A percentile compares a stretch with the other conserved stretches of the same genome.
Evolutionary conservation across 2,113 vertebrate genomes (phyloP).

Genomic region (Microcebus murinus): DNA sequence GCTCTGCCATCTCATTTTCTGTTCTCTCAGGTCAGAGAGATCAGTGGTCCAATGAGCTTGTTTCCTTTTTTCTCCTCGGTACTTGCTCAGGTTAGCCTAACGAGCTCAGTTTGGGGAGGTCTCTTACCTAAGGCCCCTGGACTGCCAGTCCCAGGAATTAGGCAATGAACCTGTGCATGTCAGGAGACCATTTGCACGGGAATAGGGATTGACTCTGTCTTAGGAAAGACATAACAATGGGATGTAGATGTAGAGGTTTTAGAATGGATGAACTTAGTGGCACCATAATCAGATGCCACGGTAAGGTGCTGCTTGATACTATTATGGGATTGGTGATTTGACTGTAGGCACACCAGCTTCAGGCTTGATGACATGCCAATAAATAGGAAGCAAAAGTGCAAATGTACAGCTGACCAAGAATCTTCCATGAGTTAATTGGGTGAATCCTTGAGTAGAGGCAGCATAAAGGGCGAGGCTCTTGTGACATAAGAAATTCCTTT

Average conservation of each 20-base stretch:
- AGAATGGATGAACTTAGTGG: neutral
- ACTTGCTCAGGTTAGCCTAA: neutral
- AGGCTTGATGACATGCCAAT: neutral
- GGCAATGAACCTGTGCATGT: neutral
- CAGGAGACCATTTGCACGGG: neutral
- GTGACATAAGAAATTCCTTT: neutral
- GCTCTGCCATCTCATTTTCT: neutral
- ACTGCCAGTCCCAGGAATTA: neutral
- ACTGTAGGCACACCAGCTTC: neutral
- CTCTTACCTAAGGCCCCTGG: neutral
- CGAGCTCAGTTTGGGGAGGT: neutral
- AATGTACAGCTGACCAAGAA: neutral
- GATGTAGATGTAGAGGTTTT: neutral
- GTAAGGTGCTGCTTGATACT: neutral
- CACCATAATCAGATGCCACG: accelerated
- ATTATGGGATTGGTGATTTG: neutral
- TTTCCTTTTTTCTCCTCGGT: neutral
- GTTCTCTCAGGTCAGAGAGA: neutral
- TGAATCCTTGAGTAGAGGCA: neutral
- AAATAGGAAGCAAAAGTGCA: neutral
- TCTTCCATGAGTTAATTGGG: neutral
- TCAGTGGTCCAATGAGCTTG: neutral
- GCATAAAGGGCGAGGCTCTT: neutral
- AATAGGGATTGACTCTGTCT: neutral
- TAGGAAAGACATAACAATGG: neutral